phyloP scores from a whole-genome alignment of 2,113 vertebrate species.

The Tinamus guttatus region DNA sequence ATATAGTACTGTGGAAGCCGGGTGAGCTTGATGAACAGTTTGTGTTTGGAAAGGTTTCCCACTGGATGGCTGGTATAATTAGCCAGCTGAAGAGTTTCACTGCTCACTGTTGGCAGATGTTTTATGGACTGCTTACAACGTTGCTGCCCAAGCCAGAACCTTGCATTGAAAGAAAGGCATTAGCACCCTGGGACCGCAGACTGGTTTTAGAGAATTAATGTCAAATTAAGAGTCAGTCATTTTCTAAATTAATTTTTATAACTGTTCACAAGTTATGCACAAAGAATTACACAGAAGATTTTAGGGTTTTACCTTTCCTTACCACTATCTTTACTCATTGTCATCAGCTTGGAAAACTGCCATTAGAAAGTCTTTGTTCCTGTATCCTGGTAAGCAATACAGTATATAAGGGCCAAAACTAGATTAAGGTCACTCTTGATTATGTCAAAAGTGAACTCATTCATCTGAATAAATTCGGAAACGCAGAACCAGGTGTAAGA shows the following conservation, averaged over 20 bases:
- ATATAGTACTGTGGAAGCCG: slow-evolving; percentile 97
- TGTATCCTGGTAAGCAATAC: not conserved
- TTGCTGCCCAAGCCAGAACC: slow-evolving; percentile 99
- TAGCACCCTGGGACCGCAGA: not conserved
- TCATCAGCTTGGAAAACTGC: not conserved
- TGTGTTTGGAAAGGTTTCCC: slow-evolving; percentile 93
- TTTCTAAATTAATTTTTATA: not conserved
- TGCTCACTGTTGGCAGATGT: slow-evolving; percentile 94
- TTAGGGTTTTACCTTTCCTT: not conserved
- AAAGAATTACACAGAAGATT: not conserved
- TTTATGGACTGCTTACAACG: slow-evolving; percentile 98
- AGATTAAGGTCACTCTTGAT: not conserved
- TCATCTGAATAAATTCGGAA: not conserved
- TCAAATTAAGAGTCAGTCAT: not conserved
- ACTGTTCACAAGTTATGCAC: not conserved
- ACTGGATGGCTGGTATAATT: slow-evolving; percentile 91
- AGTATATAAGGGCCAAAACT: not conserved
- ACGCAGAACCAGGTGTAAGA: not conserved
- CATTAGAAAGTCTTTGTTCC: not conserved
- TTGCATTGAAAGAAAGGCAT: slow-evolving; percentile 75
- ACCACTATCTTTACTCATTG: not conserved
- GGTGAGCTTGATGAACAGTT: slow-evolving; percentile 95
- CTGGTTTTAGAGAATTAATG: not conserved
- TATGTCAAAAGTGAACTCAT: not conserved
- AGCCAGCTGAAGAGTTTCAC: slow-evolving; percentile 91